Conservation (phyloP, 2,888 invertebrate species). For the Oligia fasciuncula region DNA sequence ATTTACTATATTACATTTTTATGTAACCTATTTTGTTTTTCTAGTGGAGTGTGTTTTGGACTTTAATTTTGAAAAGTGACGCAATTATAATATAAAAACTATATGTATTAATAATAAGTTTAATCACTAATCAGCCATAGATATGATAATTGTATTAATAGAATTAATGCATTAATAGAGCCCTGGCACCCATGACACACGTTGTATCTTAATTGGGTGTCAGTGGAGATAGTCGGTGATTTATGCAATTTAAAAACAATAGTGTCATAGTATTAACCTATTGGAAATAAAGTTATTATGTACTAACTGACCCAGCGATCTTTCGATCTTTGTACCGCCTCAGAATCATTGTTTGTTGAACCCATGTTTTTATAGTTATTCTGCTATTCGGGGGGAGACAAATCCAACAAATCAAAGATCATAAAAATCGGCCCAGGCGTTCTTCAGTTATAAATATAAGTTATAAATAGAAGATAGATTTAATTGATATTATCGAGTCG, state of each 20-base stretch:
- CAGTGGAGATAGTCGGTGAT: background rate
- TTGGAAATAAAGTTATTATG: background rate
- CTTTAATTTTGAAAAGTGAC: background rate
- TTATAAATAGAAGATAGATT: background rate
- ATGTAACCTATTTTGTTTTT: constrained; percentile 51
- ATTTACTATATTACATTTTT: constrained; percentile 60
- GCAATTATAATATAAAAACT: background rate
- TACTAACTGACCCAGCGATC: too few species aligned
- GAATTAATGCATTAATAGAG: background rate
- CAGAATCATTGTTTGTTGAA: too few species aligned
- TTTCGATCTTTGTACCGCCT: too few species aligned
- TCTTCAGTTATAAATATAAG: too few species aligned
- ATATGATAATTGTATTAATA: background rate
- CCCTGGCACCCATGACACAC: background rate
- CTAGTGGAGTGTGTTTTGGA: constrained; percentile 38
- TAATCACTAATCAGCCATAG: background rate
- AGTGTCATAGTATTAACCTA: background rate
- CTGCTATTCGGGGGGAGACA: too few species aligned
- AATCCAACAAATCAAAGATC: too few species aligned
- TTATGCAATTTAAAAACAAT: background rate
- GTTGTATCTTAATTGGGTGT: background rate
- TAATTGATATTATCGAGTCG: background rate
- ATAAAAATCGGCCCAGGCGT: too few species aligned
- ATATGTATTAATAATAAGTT: background rate
- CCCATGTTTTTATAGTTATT: too few species aligned